phyloP scores from a whole-genome alignment of 2,113 vertebrate genomes.

The Dinomys branickii region DNA sequence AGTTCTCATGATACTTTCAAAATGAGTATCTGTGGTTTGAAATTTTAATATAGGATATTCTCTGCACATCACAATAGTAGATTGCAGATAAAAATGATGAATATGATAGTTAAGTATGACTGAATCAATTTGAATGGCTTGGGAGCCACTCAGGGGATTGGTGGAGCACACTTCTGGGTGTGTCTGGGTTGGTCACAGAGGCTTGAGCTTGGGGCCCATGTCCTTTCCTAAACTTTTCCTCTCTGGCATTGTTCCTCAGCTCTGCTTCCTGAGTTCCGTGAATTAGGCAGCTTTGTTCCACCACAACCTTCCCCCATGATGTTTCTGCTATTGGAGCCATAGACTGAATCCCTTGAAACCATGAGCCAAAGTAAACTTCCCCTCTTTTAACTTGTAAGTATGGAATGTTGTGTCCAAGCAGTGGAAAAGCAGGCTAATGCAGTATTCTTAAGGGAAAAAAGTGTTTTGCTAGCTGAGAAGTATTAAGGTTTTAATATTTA shows the following conservation, averaged over 20 bases:
- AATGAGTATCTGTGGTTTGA: not conserved
- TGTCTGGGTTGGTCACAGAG: not conserved
- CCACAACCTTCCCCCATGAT: not conserved
- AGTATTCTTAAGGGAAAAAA: not conserved
- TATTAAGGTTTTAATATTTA: constrained; percentile 9
- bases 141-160: not conserved
- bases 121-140: not conserved
- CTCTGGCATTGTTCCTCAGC: not conserved
- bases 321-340: not conserved
- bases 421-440: not conserved
- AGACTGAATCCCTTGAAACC: not conserved
- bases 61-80: not conserved
- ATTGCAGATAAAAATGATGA: constrained; percentile 21
- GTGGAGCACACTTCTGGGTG: not conserved
- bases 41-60: not conserved
- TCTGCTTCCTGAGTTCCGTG: not conserved
- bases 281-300: not conserved
- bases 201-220: not conserved
- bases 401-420: not conserved
- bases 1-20: not conserved
- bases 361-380: not conserved
- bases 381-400: not conserved
- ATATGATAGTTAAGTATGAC: not conserved
- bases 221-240: not conserved
- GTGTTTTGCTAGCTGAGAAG: not conserved